Base-by-base conservation (phyloP, 2,113 vertebrate species). In the Ammodytes marinus region DNA sequence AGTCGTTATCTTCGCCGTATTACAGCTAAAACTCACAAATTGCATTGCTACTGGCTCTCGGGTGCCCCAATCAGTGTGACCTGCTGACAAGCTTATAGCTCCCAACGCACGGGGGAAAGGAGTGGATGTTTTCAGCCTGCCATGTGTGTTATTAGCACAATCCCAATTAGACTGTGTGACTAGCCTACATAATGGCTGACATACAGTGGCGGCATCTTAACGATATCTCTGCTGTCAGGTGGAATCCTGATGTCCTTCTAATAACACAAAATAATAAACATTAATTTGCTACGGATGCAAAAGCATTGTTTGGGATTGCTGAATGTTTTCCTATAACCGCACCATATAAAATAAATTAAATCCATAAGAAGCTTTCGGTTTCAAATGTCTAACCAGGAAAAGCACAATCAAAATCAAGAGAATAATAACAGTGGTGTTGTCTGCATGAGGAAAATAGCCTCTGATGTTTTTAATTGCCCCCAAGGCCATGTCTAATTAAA, bases 401-500 rank as follows among this genome's bases (percentile, higher is more conserved):
- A 55, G 45, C 52, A 49, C 49, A n/a, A 47, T 74, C 37, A 37
- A 63, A 82, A 85, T 59, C 46, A 83, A 77, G n/a, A 66, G 11
- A 66, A 61, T 83, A 72, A 71, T 79, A 70, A 57, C 55, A 79
- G 40, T 10, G 17, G 15, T 59, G 53, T 46, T 74, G 64, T 77
- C 60, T 19, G 64, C 64, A 49, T 39, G 43, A 77, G 40, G 27
- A 46, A 86, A 74, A 70, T 19, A 46, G 12, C 46, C 53, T 89
- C 76, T 84, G 76, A 83, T 89, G 74, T 90, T 89, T 27, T 84
- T 79, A 90, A 89, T 90, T 89, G 58, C 68, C 82, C 79, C 69
- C 65, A 66, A 84, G 78, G 82, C 71, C 64, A 37, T 79, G 69
- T 82, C 79, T 91, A 92, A 92, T 91, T 91, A 89, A 90, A 85